Percentiles rank a stretch among this genome's conserved stretches.
Evolutionary conservation across 1,140 invertebrate genomes (phyloP).

Genomic region (Gryllus bimaculatus): DNA sequence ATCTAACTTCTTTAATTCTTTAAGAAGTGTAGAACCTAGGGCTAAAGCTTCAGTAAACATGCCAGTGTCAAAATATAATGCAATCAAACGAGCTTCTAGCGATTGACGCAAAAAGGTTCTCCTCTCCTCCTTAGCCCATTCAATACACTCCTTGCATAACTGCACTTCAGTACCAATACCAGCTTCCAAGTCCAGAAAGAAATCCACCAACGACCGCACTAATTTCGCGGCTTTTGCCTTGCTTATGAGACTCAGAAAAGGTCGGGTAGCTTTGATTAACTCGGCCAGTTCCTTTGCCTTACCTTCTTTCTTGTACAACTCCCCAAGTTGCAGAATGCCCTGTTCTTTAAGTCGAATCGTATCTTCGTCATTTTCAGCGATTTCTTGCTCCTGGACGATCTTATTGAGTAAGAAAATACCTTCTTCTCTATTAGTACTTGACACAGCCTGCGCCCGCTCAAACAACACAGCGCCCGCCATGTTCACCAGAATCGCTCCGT

Average conservation of each 20-base stretch:
- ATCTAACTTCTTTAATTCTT: slow-evolving; percentile 96
- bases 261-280: slow-evolving; percentile 86
- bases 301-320: slow-evolving; percentile 82
- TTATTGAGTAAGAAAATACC: slow-evolving; percentile 58
- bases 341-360: slow-evolving; percentile 81
- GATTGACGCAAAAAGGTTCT: slow-evolving; percentile 94
- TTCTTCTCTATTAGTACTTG: slow-evolving; percentile 55
- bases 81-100: slow-evolving; percentile 84
- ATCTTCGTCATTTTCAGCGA: slow-evolving; percentile 72
- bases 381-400: slow-evolving; percentile 57
- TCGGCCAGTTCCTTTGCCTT: slow-evolving; percentile 89
- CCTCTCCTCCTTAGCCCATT: slow-evolving; percentile 97
- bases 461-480: slow-evolving; percentile 83
- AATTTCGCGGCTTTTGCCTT: slow-evolving; percentile 99
- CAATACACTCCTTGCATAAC: slow-evolving; percentile 93
- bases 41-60: slow-evolving; percentile 79
- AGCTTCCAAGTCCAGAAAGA: slow-evolving; percentile 94
- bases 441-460: slow-evolving; percentile 63
- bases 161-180: slow-evolving; percentile 83
- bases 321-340: slow-evolving; percentile 78
- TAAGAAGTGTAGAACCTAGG: slow-evolving; percentile 74
- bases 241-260: slow-evolving; percentile 87
- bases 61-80: slow-evolving; percentile 88
- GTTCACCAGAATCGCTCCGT: slow-evolving; percentile 29
- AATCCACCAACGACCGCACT: slow-evolving; percentile 90